Conservation (phyloP, 1,140 invertebrate species). For the Bilobella aurantiaca region DNA sequence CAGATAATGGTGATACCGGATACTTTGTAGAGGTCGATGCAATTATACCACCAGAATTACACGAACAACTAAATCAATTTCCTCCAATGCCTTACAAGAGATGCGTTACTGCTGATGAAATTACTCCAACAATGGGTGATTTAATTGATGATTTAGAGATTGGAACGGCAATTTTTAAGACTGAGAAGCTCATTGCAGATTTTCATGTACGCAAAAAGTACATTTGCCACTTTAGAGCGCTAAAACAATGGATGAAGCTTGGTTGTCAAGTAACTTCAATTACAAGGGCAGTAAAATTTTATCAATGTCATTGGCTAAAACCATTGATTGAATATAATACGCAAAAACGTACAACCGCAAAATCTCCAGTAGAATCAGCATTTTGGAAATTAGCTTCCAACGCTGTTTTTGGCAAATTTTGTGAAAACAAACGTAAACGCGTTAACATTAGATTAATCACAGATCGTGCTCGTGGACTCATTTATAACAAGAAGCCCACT, state of each 20-base stretch:
- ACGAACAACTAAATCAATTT: conserved; percentile 32
- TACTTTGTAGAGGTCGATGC: conserved; percentile 36
- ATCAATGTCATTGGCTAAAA: neutral
- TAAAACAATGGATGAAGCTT: neutral
- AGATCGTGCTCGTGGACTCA: neutral
- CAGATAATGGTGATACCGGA: conserved; percentile 12
- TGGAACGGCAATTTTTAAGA: neutral
- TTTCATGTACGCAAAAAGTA: neutral
- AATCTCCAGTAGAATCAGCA: neutral
- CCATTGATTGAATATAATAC: conserved; percentile 8
- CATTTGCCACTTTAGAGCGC: neutral
- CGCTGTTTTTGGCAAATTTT: conserved; percentile 27
- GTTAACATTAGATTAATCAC: neutral
- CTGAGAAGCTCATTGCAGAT: neutral
- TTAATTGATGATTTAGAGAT: neutral
- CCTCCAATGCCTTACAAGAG: conserved; percentile 12
- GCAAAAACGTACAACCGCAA: neutral
- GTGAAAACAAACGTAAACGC: conserved; percentile 35
- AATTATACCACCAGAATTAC: conserved; percentile 31
- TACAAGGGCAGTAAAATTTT: neutral
- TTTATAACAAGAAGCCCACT: neutral
- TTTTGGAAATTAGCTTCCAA: conserved; percentile 3
- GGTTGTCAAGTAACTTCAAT: neutral
- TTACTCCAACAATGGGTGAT: conserved; percentile 1
- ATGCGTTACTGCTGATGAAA: neutral